These are phyloP conservation scores for Fragum sueziense DNA, from an alignment of 2,888 invertebrate genomes.

Conservation along the genomic window DNA sequence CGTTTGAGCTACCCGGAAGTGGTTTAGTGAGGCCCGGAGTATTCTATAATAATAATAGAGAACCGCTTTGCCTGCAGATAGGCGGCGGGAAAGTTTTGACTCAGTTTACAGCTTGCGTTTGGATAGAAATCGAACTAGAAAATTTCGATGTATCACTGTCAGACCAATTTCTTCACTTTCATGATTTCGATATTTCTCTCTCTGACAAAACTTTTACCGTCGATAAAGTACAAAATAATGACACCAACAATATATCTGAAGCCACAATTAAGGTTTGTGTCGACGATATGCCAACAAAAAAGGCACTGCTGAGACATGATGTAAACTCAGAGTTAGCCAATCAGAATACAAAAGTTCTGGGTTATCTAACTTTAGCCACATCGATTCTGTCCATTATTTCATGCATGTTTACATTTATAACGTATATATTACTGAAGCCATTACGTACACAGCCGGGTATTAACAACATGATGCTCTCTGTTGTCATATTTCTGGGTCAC, in stretches of 20 bases:
- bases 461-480: slow-evolving; percentile 16
- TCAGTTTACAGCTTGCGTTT: not conserved
- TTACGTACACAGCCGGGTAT: slow-evolving; percentile 17
- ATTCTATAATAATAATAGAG: not conserved
- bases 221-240: not conserved
- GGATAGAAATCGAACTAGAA: not conserved
- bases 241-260: not conserved
- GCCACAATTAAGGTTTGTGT: not conserved
- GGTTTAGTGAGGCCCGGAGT: not conserved
- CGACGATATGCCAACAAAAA: not conserved
- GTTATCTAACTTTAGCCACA: not conserved
- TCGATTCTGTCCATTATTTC: slow-evolving; percentile 9
- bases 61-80: not conserved
- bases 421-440: not conserved
- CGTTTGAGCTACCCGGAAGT: not conserved
- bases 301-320: not conserved
- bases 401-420: not conserved
- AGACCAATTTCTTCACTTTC: not conserved
- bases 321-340: not conserved
- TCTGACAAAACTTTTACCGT: not conserved
- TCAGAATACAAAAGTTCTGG: not conserved
- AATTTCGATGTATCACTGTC: not conserved
- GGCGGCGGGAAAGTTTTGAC: not conserved
- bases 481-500: not conserved
- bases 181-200: not conserved